A percentile compares a stretch with the other conserved stretches of the same genome.
Conservation (phyloP, 1,140 invertebrate genomes). For the Drosophila subobscura region DNA sequence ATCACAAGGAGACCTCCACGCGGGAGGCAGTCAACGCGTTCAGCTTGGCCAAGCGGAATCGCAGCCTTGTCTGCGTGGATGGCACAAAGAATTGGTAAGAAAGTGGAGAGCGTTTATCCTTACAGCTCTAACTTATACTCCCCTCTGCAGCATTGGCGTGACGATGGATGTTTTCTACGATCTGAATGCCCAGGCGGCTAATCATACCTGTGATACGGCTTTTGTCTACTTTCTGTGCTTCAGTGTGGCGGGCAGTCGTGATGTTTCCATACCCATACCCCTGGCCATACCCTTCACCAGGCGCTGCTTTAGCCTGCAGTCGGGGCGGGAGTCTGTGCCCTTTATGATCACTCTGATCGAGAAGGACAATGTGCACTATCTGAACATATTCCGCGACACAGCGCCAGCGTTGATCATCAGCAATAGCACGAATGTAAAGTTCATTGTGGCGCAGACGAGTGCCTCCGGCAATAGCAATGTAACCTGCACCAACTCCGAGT, state of each 20-base stretch:
- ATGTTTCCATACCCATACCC: slow-evolving; percentile 74
- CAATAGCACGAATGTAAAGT: slow-evolving; percentile 73
- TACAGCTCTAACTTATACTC: no score
- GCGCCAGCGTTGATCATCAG: slow-evolving; percentile 65
- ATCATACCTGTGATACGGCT: slow-evolving; percentile 67
- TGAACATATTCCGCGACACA: slow-evolving; percentile 70
- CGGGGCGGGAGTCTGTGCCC: slow-evolving; percentile 64
- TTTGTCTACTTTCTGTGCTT: slow-evolving; percentile 75
- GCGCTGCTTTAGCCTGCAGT: slow-evolving; percentile 74
- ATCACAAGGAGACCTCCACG: slow-evolving; percentile 66
- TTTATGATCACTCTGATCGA: slow-evolving; percentile 70
- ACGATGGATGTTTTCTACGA: slow-evolving; percentile 66
- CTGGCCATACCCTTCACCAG: slow-evolving; percentile 65
- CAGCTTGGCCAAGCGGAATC: slow-evolving; percentile 9
- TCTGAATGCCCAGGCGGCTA: slow-evolving; percentile 54
- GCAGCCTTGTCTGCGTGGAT: slow-evolving; percentile 18
- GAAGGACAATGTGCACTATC: slow-evolving; percentile 69
- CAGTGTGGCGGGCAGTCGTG: slow-evolving; percentile 25
- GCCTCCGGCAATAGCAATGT: slow-evolving; percentile 75
- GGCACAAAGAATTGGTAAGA: slow-evolving; percentile 30
- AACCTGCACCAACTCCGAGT: slow-evolving; percentile 65
- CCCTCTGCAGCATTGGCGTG: slow-evolving; percentile 43
- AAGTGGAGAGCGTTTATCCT: no score
- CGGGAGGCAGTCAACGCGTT: slow-evolving; percentile 42
- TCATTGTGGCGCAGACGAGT: slow-evolving; percentile 76